Base-by-base conservation (phyloP, 1,140 invertebrate species). In the Tachypleus tridentatus region DNA sequence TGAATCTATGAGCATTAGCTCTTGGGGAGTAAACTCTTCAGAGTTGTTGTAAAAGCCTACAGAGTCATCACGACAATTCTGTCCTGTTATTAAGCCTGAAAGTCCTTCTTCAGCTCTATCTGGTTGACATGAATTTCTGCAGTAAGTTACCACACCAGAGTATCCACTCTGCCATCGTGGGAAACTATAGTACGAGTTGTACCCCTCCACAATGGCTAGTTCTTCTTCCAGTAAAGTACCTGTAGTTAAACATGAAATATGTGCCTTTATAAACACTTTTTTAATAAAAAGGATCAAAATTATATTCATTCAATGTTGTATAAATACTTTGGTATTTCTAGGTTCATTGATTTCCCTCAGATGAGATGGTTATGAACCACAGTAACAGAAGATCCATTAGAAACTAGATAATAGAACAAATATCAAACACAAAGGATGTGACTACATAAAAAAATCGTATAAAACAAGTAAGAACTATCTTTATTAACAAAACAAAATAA, bases 91-190 rank as follows among this genome's bases (percentile, higher is more conserved):
- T 48, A 67, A 6, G 4, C 74, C 74, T 62, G 72, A 72, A 4
- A 82, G 66, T 0, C 79, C 79, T 74, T 82, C 81, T 67, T 81
- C 79, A 10, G 79, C 80, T 60, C 72, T 70, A 3, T 70, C 9
- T 7, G 81, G 81, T 4, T 72, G 75, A 10, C 66, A 72, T 53
- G 9, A 58, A 62, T 77, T 67, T 64, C 71, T 74, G 66, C 80
- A 82, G 71, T 75, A 82, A 50, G 75, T 81, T 4, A 78, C 81
- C n/a, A 81, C 80, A 58, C 81, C 81, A 69, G 80, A 81, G 70
- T 82, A 82, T 9, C 81, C 81, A 70, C 73, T 73, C 66, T 74
- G 72, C 53, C 75, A 76, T 54, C 75, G 71, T 8, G 79, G 80
- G 63, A 79, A 82, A 60, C 76, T 77, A 72, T 79, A 82, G 69